Evolutionary conservation across 2,797 vertebrate species (phyloP).

Genomic region (Delichon dasypus): DNA sequence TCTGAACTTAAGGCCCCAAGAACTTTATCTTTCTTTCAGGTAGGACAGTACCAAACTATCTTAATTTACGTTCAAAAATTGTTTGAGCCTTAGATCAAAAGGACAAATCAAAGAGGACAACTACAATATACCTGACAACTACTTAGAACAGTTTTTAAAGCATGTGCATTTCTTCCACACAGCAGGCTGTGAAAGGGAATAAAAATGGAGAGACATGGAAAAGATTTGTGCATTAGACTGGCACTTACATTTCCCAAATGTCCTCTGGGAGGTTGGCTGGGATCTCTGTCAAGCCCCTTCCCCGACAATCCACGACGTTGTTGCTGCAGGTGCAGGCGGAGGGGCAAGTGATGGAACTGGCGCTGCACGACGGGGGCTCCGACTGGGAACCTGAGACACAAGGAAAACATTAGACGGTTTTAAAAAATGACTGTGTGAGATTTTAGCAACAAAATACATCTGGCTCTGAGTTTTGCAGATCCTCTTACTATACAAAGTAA

Average conservation of each 20-base stretch:
- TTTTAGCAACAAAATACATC: neutral
- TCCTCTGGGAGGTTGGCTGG: slow-evolving; percentile 92
- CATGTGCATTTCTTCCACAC: fast-evolving
- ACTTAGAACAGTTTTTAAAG: neutral
- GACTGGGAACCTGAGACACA: slow-evolving; percentile 79
- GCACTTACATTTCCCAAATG: slow-evolving; percentile 95
- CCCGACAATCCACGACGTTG: slow-evolving; percentile 95
- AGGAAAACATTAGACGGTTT: neutral
- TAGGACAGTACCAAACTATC: neutral
- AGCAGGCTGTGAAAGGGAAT: neutral
- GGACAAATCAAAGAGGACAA: neutral
- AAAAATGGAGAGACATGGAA: neutral
- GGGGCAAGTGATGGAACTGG: slow-evolving; percentile 90
- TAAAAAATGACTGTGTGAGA: neutral
- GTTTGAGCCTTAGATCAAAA: neutral
- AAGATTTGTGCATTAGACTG: neutral
- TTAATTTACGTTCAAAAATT: neutral
- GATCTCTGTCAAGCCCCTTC: slow-evolving; percentile 90
- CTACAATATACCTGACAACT: neutral
- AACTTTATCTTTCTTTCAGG: neutral
- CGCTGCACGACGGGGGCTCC: slow-evolving; percentile 85
- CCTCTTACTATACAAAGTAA: neutral
- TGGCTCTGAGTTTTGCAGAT: neutral
- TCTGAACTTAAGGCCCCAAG: neutral
- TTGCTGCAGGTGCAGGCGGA: slow-evolving; percentile 93